These are phyloP conservation scores for Psammodynastes pulverulentus DNA, from an alignment of 2,113 vertebrate species.

Conservation along the genomic window DNA sequence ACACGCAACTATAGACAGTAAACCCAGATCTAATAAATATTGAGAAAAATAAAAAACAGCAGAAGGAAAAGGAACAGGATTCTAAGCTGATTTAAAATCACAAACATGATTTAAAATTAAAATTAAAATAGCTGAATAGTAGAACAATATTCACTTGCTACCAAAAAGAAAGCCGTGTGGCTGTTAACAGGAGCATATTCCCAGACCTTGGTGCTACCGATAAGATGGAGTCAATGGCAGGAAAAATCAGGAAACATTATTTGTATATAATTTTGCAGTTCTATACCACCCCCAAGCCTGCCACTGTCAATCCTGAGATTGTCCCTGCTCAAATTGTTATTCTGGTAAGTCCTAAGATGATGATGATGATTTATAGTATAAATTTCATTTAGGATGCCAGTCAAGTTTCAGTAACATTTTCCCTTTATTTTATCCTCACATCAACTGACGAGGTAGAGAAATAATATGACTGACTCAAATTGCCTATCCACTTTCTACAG, in stretches of 20 bases:
- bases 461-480: not conserved
- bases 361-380: not conserved
- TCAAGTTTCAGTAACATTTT: not conserved
- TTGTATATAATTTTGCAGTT: not conserved
- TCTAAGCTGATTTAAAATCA: not conserved
- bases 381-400: not conserved
- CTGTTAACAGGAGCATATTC: not conserved
- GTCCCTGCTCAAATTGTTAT: not conserved
- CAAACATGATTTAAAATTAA: not conserved
- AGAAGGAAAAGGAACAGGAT: not conserved
- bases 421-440: not conserved
- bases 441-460: not conserved
- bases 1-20: not conserved
- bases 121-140: not conserved
- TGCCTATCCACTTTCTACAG: not conserved
- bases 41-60: not conserved
- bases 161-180: not conserved
- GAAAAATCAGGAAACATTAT: not conserved
- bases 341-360: not conserved
- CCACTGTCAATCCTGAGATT: not conserved
- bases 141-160: not conserved
- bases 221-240: not conserved
- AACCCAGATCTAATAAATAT: not conserved
- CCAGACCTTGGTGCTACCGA: not conserved
- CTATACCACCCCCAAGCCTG: not conserved